phyloP scores from a whole-genome alignment of 2,113 vertebrate genomes.

The Chascanopsetta lugubris region DNA sequence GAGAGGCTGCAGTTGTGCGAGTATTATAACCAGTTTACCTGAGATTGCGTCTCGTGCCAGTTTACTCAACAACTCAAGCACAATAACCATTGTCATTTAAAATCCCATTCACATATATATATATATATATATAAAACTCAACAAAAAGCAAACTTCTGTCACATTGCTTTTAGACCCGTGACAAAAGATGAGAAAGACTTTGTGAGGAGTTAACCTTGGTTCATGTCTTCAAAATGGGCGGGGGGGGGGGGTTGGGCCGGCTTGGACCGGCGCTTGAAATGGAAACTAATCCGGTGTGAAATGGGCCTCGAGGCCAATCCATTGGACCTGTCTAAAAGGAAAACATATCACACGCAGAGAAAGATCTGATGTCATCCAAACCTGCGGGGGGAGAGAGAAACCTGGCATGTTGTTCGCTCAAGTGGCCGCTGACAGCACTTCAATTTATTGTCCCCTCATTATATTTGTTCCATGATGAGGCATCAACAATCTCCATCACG shows the following conservation, averaged over 20 bases:
- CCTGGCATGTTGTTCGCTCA: constrained; percentile 63
- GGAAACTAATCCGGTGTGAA: constrained; percentile 78
- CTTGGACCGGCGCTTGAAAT: constrained; percentile 57
- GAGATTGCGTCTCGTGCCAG: constrained; percentile 1
- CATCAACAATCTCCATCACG: constrained; percentile 73
- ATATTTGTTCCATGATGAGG: constrained; percentile 72
- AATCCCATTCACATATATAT: constrained; percentile 26
- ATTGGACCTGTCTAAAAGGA: constrained; percentile 57
- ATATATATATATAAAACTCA: constrained; percentile 30
- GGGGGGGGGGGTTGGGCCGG: too few species aligned
- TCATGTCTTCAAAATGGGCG: constrained; percentile 44
- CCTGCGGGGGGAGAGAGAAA: constrained; percentile 44
- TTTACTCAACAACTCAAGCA: constrained; percentile 38
- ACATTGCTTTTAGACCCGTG: constrained; percentile 48
- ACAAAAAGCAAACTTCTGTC: constrained; percentile 37
- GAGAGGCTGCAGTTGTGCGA: constrained; percentile 19
- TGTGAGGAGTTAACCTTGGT: constrained; percentile 60
- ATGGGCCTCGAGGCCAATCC: constrained; percentile 69
- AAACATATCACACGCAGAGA: constrained; percentile 63
- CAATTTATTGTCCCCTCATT: constrained; percentile 74
- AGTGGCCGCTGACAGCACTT: constrained; percentile 73
- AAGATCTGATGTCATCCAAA: constrained; percentile 56
- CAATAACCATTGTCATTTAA: constrained; percentile 33
- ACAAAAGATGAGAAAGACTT: constrained; percentile 56
- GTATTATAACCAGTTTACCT: constrained; percentile 22